Percentiles rank a stretch among this genome's conserved stretches.
Conservation (phyloP, 2,113 vertebrate genomes). For the Candoia aspera region DNA sequence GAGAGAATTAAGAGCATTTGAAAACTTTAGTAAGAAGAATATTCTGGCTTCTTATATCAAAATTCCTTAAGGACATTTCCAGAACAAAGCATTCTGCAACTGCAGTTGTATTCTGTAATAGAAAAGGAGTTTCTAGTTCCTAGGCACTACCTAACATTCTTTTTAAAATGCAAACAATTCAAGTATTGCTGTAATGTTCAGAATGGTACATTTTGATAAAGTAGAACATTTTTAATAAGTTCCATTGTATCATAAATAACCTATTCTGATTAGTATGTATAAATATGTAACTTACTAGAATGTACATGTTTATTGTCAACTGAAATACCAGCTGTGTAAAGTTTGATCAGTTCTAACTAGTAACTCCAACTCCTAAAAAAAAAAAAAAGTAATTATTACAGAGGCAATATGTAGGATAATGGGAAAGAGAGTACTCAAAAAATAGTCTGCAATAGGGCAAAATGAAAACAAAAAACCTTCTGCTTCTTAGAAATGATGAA, state of each 20-base stretch:
- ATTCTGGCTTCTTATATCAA: not conserved
- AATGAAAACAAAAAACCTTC: not conserved
- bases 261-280: conserved; percentile 42
- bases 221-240: not conserved
- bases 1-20: not conserved
- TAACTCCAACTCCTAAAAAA: too few species aligned
- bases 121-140: not conserved
- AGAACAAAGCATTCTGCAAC: not conserved
- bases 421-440: too few species aligned
- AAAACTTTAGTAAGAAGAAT: not conserved
- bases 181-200: not conserved
- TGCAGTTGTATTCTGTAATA: not conserved
- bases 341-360: conserved; percentile 43
- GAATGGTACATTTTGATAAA: not conserved
- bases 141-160: not conserved
- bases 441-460: not conserved
- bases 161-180: not conserved
- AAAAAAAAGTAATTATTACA: too few species aligned
- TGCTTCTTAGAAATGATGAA: not conserved
- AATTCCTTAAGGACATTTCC: not conserved
- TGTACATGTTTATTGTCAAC: conserved; percentile 41
- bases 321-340: conserved; percentile 46
- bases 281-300: conserved; percentile 41
- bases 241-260: conserved; percentile 16
- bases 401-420: too few species aligned